Conservation (phyloP, 2,888 invertebrate genomes). For the Ariolimax columbianus region DNA sequence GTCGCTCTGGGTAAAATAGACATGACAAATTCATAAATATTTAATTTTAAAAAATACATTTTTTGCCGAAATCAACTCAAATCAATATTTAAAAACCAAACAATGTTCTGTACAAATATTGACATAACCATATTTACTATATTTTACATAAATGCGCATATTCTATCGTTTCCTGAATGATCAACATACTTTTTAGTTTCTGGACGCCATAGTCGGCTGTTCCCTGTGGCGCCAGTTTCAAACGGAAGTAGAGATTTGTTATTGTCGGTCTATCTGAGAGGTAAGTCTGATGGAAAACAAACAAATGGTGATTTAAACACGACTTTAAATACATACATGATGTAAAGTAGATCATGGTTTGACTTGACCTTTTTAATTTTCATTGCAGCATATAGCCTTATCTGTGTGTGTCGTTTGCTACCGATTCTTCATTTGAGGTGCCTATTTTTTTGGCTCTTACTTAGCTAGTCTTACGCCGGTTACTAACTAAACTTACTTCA, state of each 20-base stretch:
- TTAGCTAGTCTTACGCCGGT: too few species aligned
- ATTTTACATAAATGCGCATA: not conserved
- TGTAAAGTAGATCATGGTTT: too few species aligned
- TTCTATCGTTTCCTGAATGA: constrained; percentile 9
- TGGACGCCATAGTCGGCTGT: constrained; percentile 41
- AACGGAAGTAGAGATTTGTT: constrained; percentile 35
- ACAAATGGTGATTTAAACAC: too few species aligned
- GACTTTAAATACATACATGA: too few species aligned
- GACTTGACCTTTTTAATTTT: too few species aligned
- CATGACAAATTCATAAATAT: not conserved
- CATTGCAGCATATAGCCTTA: too few species aligned
- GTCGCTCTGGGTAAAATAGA: constrained; percentile 8
- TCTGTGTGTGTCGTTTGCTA: too few species aligned
- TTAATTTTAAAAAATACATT: not conserved
- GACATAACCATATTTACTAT: not conserved
- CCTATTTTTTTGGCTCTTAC: too few species aligned
- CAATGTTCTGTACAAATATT: not conserved
- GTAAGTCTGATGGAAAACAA: too few species aligned
- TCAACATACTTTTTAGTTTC: constrained; percentile 22
- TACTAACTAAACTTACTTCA: too few species aligned
- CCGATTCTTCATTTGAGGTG: too few species aligned
- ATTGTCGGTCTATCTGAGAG: not conserved
- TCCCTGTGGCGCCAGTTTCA: constrained; percentile 51
- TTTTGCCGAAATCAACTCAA: not conserved
- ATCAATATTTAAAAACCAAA: not conserved